Percentiles rank a stretch among this genome's conserved stretches.
Evolutionary conservation across 2,797 vertebrate genomes (phyloP).

Genomic region (Eutrigla gurnardus): DNA sequence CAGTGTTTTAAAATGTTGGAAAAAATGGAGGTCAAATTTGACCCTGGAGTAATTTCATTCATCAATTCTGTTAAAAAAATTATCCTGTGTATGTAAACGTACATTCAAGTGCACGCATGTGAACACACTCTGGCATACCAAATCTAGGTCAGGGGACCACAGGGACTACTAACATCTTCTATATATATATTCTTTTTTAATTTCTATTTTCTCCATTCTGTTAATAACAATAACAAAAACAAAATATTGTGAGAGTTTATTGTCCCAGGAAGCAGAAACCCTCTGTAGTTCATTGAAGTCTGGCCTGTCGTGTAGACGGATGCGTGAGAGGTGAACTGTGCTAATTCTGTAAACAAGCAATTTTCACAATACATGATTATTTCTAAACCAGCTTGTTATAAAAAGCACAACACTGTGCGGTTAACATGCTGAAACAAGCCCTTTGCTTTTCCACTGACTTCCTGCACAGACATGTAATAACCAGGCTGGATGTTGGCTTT

Average conservation of each 20-base stretch:
- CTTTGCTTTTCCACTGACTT: constrained; percentile 17
- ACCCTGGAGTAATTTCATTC: no score
- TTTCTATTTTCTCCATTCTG: no score
- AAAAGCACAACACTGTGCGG: neutral
- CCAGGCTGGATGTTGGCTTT: neutral
- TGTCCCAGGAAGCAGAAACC: constrained; percentile 8
- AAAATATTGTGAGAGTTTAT: neutral
- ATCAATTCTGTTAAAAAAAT: no score
- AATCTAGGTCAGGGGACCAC: no score
- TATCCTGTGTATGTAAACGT: no score
- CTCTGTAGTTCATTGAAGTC: constrained; percentile 3
- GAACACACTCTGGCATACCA: no score
- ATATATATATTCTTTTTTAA: no score
- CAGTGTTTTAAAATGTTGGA: no score
- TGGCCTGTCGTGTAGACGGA: neutral
- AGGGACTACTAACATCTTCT: no score
- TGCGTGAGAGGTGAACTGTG: neutral
- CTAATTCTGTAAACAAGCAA: constrained; percentile 20
- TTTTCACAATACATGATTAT: constrained; percentile 29
- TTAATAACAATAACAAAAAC: no score
- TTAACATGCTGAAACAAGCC: constrained; percentile 12
- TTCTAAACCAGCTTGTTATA: constrained; percentile 9
- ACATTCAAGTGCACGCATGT: no score
- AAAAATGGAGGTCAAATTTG: no score
- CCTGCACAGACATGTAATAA: constrained; percentile 11